Evolutionary conservation across 2,888 invertebrate species (phyloP), one percentile per base, ranked within the genome.

Genomic region (Oxyteleia sp.): DNA sequence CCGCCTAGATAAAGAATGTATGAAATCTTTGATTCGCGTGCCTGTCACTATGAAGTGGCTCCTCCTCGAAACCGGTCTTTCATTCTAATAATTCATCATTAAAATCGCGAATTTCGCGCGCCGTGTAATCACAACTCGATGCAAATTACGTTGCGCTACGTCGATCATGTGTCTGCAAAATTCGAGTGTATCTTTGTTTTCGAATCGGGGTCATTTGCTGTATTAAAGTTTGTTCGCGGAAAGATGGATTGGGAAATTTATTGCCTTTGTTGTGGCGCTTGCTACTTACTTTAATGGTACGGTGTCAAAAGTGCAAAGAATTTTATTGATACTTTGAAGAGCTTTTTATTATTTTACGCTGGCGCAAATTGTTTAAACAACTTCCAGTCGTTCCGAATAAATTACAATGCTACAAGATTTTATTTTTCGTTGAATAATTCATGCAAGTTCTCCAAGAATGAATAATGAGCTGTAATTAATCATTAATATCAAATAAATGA

Each of bases 1-100:
- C 57, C 38, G 64, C 32, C 26, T 59, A 64, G 57, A 47, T 59
- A 53, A 76, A 59, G 66, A 76, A 71, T 53, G 53, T 66, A 59
- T 51, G 59, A 51, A 76, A 72, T 66, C 71, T 82, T 76, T 78
- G 78, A 82, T 78, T 82, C 59, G 75, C 81, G 74, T 71, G 82
- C 38, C 71, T 64, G 75, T 82, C 82, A 64, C 64, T 75, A 63
- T 49, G 61, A 66, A 74, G 38, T 15, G n/a, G 41, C 47, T 61
- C 55, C 63, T 74, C 63, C 66, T 78, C 15, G 29, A 55, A 55
- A 35, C 2, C 38, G 20, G 41, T 47, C 69, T 51, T 63, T 47
- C 18, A 43, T 11, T 38, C 32, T 32, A 63, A 75, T 69, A 75
- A 74, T 71, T 72, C 66, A 72, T 51, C 66, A 41, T 72, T 49